Conservation (phyloP, 64 coral and sea anemone species). For the Pocillopora verrucosa region DNA sequence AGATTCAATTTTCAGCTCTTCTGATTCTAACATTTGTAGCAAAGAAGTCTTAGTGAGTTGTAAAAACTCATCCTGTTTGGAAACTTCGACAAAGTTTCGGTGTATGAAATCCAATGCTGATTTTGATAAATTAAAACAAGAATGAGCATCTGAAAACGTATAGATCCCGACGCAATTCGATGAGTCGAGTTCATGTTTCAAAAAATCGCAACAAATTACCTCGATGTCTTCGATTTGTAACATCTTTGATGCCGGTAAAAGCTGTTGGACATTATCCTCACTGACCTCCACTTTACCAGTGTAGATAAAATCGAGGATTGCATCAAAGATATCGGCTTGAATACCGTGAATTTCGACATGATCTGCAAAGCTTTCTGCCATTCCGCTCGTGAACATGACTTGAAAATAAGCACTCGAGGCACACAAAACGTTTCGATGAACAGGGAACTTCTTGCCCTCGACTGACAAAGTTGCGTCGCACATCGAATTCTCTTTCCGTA, state of each 20-base stretch:
- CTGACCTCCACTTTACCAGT: slow-evolving; percentile 77
- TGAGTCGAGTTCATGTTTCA: slow-evolving; percentile 72
- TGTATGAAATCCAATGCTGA: slow-evolving; percentile 69
- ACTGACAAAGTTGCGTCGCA: slow-evolving; percentile 77
- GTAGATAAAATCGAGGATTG: slow-evolving; percentile 89
- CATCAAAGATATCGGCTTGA: slow-evolving; percentile 57
- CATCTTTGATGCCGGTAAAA: slow-evolving; percentile 92
- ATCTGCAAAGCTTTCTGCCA: slow-evolving; percentile 68
- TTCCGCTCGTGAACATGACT: slow-evolving; percentile 83
- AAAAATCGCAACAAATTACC: slow-evolving; percentile 82
- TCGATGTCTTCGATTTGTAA: slow-evolving; percentile 93
- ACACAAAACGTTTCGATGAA: slow-evolving; percentile 76
- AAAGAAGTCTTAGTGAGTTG: slow-evolving; percentile 49
- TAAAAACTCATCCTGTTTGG: slow-evolving; percentile 80
- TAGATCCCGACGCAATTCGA: slow-evolving; percentile 88
- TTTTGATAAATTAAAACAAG: slow-evolving; percentile 51
- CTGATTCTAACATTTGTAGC: slow-evolving; percentile 73
- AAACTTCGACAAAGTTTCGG: slow-evolving; percentile 79
- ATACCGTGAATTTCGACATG: slow-evolving; percentile 81
- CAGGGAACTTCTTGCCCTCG: slow-evolving; percentile 57
- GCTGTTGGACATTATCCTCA: slow-evolving; percentile 81
- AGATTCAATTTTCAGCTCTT: slow-evolving; percentile 84
- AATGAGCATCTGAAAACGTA: slow-evolving; percentile 76
- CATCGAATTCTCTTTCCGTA: slow-evolving; percentile 59
- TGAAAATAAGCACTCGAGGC: slow-evolving; percentile 89